phyloP scores from a whole-genome alignment of 2,888 invertebrate species.

The Hypomecis punctinalis region DNA sequence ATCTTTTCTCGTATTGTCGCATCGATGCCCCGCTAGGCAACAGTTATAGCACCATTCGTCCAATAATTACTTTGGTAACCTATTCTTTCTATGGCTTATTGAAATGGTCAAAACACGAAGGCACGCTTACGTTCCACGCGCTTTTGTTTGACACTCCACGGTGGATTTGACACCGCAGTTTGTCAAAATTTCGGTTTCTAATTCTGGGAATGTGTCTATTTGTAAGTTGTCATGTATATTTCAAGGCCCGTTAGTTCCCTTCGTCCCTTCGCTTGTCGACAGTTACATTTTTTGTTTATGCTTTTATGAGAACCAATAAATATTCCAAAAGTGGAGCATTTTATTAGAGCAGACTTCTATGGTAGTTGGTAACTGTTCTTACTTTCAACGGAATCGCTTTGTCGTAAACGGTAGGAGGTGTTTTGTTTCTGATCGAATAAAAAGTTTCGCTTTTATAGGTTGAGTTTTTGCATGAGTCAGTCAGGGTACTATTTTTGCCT shows the following conservation, averaged over 20 bases:
- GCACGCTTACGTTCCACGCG: constrained; percentile 76
- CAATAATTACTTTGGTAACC: constrained; percentile 80
- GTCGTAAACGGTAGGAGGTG: constrained; percentile 61
- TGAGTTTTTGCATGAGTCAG: constrained; percentile 35
- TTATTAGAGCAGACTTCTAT: constrained; percentile 79
- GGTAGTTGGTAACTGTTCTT: constrained; percentile 80
- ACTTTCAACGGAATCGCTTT: constrained; percentile 73
- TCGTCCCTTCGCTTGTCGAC: constrained; percentile 60
- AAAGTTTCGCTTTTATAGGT: constrained; percentile 76
- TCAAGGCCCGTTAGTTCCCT: constrained; percentile 72
- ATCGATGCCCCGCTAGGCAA: constrained; percentile 71
- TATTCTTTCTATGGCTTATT: constrained; percentile 71
- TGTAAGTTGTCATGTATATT: constrained; percentile 65
- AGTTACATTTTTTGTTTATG: constrained; percentile 67
- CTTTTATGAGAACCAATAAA: constrained; percentile 79
- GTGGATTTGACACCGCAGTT: constrained; percentile 75
- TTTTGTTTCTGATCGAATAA: constrained; percentile 59
- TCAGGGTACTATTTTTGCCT: constrained; percentile 2
- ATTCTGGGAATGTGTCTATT: constrained; percentile 74
- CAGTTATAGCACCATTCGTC: constrained; percentile 71
- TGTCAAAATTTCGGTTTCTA: constrained; percentile 82
- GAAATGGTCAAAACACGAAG: constrained; percentile 76
- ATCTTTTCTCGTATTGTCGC: constrained; percentile 59
- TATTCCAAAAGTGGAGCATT: constrained; percentile 78
- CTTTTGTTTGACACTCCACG: constrained; percentile 64